Base-by-base conservation (phyloP, 2,888 invertebrate genomes). In the Apotomis capreana region DNA sequence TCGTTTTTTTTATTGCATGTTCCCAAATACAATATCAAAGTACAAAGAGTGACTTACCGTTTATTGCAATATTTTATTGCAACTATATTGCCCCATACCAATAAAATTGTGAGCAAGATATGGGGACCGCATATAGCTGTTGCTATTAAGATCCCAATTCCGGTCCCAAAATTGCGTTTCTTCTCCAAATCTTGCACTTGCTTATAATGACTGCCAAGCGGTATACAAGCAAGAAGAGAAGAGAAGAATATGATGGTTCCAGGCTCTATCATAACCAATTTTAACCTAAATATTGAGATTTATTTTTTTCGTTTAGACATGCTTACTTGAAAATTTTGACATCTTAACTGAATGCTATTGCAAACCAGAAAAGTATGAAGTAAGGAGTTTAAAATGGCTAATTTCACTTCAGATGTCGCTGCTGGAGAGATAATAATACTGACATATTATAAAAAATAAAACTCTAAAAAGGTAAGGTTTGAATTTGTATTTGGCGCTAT, bases 41-140 rank as follows among this genome's bases (percentile, higher is more conserved):
- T 40, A 0, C 5, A 40, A 40, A 40, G 6, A 40, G 40, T 26
- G 26, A 6, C 91, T 88, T 86, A 95, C 95, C 92, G 91, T 87
- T 91, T 94, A 78, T 93, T 88, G 67, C 91, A 83, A 78, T 89
- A 93, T 78, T 94, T 91, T 69, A 96, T 94, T 74, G 96, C 94
- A 55, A 94, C 76, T 5, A 95, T 92, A 84, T 96, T 96, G 15
- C 95, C 89, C 78, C 94, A 83, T 44, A 95, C 94, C 80, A 94
- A 92, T 46, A 96, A 76, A 5, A 95, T 76, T 0, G 94, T 93
- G 83, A 96, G 95, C 68, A 94, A 79, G 36, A 94, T 87, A 73
- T 95, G 92, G 65, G 87, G 78, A 26, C 96, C 95, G 69, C 96
- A 96, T 40, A 96, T 94, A 26, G 95, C 79, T 58, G 91, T 86